These are phyloP conservation scores for Metallyticus violacea DNA, from an alignment of 2,888 invertebrate genomes.

Conservation along the genomic window DNA sequence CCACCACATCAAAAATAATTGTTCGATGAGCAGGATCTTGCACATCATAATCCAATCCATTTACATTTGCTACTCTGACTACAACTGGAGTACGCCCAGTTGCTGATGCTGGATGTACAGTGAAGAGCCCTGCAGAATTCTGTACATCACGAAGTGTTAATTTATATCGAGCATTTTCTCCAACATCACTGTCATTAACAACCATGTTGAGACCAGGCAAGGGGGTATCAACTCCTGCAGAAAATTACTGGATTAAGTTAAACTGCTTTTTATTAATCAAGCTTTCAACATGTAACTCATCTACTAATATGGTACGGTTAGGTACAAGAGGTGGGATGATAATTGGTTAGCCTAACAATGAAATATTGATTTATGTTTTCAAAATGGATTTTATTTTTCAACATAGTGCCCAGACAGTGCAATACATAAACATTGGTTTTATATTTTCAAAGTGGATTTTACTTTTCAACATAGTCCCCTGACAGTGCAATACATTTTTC, in stretches of 20 bases:
- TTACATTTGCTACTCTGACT: conserved; percentile 64
- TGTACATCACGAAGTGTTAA: conserved; percentile 59
- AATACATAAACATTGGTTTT: too few species aligned
- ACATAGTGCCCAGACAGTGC: too few species aligned
- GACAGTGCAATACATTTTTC: too few species aligned
- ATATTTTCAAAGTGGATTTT: too few species aligned
- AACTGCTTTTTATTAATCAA: too few species aligned
- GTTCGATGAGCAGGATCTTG: conserved; percentile 56
- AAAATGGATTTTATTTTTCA: too few species aligned
- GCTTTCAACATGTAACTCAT: too few species aligned
- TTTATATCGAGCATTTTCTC: conserved; percentile 68
- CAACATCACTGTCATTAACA: conserved; percentile 70
- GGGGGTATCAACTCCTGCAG: conserved; percentile 43
- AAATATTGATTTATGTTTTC: too few species aligned
- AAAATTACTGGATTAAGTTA: neutral
- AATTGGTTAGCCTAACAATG: too few species aligned
- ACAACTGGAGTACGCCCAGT: conserved; percentile 73
- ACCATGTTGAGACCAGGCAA: conserved; percentile 65
- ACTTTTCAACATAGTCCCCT: too few species aligned
- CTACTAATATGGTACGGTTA: too few species aligned
- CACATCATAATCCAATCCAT: conserved; percentile 69
- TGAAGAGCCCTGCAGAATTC: conserved; percentile 58
- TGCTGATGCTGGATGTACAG: conserved; percentile 63
- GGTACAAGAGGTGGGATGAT: too few species aligned
- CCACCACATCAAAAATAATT: conserved; percentile 67